These are phyloP conservation scores for Poeciliopsis presidionis DNA, from an alignment of 2,797 vertebrate genomes.

Conservation along the genomic window DNA sequence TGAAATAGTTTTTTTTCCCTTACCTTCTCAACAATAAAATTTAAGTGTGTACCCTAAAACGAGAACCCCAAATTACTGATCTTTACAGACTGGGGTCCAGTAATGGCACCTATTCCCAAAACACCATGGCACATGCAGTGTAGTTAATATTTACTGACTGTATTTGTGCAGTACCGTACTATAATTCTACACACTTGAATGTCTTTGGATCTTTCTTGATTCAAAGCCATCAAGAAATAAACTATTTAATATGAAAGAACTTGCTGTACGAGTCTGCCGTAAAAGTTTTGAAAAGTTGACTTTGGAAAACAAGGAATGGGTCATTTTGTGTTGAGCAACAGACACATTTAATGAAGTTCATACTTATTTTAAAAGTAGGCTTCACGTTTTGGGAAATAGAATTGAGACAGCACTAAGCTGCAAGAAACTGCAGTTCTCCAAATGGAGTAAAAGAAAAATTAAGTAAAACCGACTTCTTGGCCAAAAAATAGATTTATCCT, in stretches of 20 bases:
- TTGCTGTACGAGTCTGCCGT: neutral
- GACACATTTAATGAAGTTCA: conserved; percentile 35
- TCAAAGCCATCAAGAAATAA: conserved; percentile 23
- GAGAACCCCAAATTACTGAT: conserved; percentile 13
- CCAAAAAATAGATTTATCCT: neutral
- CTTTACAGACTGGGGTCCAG: conserved; percentile 37
- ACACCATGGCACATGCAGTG: conserved; percentile 20
- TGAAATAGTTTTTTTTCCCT: neutral
- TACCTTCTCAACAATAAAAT: neutral
- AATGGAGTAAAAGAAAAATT: neutral
- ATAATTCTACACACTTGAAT: conserved; percentile 28
- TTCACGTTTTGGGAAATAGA: neutral
- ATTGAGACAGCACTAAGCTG: neutral
- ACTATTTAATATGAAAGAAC: conserved; percentile 21
- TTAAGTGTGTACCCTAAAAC: neutral
- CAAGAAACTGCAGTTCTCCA: neutral
- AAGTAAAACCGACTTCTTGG: neutral
- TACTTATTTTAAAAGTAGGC: conserved; percentile 25
- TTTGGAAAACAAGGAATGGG: conserved; percentile 34
- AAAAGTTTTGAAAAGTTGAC: neutral
- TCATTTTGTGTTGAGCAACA: conserved; percentile 24
- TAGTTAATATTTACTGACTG: conserved; percentile 28
- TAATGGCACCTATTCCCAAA: conserved; percentile 28
- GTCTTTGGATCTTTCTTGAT: conserved; percentile 15
- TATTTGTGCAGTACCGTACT: conserved; percentile 7